Conservation (phyloP, 2,888 invertebrate species). For the Spilarctia lutea region DNA sequence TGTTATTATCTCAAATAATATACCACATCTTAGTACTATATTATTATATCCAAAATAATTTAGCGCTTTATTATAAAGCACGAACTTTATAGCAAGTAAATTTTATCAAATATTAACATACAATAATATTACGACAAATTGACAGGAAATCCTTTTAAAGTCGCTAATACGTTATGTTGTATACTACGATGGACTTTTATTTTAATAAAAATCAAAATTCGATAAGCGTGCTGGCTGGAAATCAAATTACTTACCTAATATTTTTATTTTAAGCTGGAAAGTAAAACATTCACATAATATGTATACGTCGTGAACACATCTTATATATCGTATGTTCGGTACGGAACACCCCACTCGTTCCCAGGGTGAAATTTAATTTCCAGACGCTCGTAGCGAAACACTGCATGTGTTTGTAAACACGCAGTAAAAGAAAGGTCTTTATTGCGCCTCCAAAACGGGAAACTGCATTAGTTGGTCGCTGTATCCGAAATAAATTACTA, state of each 20-base stretch:
- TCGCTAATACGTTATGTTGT: slow-evolving; percentile 17
- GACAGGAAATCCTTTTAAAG: slow-evolving; percentile 1
- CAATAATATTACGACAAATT: not conserved
- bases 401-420: slow-evolving; percentile 65
- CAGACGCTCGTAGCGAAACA: slow-evolving; percentile 59
- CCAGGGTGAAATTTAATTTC: slow-evolving; percentile 65
- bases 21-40: not conserved
- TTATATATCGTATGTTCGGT: not conserved
- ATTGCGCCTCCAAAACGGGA: slow-evolving; percentile 53
- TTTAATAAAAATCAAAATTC: slow-evolving; percentile 20
- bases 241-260: slow-evolving; percentile 62
- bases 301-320: slow-evolving; percentile 11
- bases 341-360: slow-evolving; percentile 36
- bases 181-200: slow-evolving; percentile 6
- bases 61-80: not conserved
- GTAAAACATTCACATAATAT: slow-evolving; percentile 42
- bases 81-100: not conserved
- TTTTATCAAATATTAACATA: not conserved
- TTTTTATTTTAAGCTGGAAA: slow-evolving; percentile 54
- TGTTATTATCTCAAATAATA: not conserved
- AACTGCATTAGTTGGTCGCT: slow-evolving; percentile 53
- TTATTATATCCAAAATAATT: too few relatives aligned
- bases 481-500: slow-evolving; percentile 45
- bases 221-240: slow-evolving; percentile 48
- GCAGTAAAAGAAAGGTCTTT: slow-evolving; percentile 64